phyloP scores from a whole-genome alignment of 2,113 vertebrate species.

The Amblyornis subalaris region DNA sequence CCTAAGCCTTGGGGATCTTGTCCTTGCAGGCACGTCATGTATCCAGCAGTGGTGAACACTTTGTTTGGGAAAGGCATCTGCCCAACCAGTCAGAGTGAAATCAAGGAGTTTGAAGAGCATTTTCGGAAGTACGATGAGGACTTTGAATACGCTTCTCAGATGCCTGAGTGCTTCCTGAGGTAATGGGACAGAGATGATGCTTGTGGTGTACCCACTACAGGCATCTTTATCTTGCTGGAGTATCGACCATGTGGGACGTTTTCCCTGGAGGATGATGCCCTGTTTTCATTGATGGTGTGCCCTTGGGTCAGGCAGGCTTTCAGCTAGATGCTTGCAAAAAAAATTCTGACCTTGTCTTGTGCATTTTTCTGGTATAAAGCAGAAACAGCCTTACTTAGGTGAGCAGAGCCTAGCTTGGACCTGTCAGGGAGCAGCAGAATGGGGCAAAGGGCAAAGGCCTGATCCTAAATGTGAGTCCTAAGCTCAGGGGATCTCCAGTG shows the following conservation, averaged over 20 bases:
- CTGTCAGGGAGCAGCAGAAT: background rate
- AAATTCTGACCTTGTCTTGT: background rate
- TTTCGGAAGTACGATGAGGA: slow-evolving; percentile 77
- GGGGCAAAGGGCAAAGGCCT: background rate
- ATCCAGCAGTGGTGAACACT: slow-evolving; percentile 73
- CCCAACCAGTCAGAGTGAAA: slow-evolving; percentile 40
- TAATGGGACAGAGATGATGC: background rate
- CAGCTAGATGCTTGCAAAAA: background rate
- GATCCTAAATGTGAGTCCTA: background rate
- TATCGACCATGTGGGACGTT: accelerated
- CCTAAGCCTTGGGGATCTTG: background rate
- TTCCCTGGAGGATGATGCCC: background rate
- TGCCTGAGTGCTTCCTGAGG: slow-evolving; percentile 77
- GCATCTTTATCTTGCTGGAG: background rate
- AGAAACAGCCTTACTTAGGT: background rate
- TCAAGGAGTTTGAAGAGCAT: slow-evolving; percentile 73
- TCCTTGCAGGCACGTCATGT: slow-evolving; percentile 72
- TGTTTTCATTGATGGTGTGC: background rate
- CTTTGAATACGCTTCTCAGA: slow-evolving; percentile 78
- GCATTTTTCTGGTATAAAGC: background rate
- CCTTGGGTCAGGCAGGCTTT: background rate
- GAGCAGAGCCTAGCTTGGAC: background rate
- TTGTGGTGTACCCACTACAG: background rate
- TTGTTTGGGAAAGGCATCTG: slow-evolving; percentile 76
- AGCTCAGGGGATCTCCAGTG: accelerated